These are phyloP conservation scores for Aradus depressus DNA, from an alignment of 2,888 invertebrate genomes.

Conservation along the genomic window DNA sequence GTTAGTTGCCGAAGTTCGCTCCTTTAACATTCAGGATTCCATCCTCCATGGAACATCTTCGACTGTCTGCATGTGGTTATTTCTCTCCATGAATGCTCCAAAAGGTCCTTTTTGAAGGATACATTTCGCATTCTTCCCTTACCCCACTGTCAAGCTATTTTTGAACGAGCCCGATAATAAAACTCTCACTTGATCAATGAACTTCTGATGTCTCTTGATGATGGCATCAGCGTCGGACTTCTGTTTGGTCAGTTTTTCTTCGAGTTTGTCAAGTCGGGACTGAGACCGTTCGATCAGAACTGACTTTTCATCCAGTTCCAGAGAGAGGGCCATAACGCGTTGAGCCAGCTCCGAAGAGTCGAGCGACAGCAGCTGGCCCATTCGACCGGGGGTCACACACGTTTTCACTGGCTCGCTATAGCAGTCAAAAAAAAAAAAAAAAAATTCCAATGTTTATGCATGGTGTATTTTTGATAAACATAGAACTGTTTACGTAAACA, in stretches of 20 bases:
- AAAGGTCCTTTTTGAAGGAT: no score
- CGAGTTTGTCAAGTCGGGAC: constrained; percentile 35
- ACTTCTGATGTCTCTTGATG: constrained; percentile 66
- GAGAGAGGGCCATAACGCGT: constrained; percentile 47
- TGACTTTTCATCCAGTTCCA: constrained; percentile 45
- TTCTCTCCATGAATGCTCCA: no score
- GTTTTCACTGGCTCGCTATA: constrained; percentile 7
- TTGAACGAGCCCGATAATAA: no score
- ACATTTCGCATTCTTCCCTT: no score
- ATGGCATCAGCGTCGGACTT: constrained; percentile 62
- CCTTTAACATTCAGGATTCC: no score
- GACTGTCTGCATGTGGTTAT: no score
- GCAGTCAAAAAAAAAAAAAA: background rate
- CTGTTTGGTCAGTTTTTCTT: constrained; percentile 43
- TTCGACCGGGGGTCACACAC: constrained; percentile 35
- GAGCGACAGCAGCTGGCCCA: constrained; percentile 45
- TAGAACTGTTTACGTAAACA: background rate
- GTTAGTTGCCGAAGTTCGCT: no score
- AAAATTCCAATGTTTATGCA: background rate
- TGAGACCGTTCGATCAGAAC: constrained; percentile 8
- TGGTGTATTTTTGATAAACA: background rate
- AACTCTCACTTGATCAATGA: constrained; percentile 57
- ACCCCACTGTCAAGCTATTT: no score
- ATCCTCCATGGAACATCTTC: no score
- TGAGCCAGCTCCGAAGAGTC: constrained; percentile 50